Conservation (phyloP, 2,797 vertebrate species). For the Xenentodon cancila region DNA sequence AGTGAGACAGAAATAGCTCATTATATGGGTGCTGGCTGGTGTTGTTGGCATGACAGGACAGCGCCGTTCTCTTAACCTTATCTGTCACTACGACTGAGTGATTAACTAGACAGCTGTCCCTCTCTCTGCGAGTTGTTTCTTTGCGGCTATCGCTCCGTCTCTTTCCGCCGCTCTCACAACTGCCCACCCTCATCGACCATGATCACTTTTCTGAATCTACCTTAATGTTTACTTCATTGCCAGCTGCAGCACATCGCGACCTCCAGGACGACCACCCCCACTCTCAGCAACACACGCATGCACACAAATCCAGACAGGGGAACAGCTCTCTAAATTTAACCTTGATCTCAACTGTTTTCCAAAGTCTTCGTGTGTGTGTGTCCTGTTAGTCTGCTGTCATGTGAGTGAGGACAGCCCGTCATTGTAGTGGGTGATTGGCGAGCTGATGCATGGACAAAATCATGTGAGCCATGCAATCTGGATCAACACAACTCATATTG, state of each 20-base stretch:
- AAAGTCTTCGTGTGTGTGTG: constrained; percentile 40
- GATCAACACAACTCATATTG: constrained; percentile 57
- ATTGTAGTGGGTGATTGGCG: constrained; percentile 75
- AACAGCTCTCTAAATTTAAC: constrained; percentile 77
- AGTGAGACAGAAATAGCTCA: constrained; percentile 74
- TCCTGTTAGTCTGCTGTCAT: constrained; percentile 71
- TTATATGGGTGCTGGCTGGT: constrained; percentile 68
- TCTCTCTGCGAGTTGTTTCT: constrained; percentile 38
- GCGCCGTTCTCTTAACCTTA: constrained; percentile 87
- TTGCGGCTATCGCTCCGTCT: constrained; percentile 22
- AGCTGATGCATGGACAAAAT: constrained; percentile 67
- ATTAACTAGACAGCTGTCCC: constrained; percentile 89
- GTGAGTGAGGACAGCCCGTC: constrained; percentile 77
- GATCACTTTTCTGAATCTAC: constrained; percentile 11
- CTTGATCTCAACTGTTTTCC: constrained; percentile 69
- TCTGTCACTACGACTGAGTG: constrained; percentile 87
- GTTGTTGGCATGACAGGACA: constrained; percentile 66
- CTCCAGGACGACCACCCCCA: constrained; percentile 75
- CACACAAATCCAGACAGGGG: constrained; percentile 49
- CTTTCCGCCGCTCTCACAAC: constrained; percentile 17
- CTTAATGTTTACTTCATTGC: constrained; percentile 41
- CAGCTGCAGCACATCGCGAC: constrained; percentile 84
- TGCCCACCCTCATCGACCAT: constrained; percentile 1
- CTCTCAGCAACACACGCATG: constrained; percentile 33
- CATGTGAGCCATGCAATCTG: constrained; percentile 72